Base-by-base conservation (phyloP, 2,888 invertebrate genomes). In the Aporophyla nigra region DNA sequence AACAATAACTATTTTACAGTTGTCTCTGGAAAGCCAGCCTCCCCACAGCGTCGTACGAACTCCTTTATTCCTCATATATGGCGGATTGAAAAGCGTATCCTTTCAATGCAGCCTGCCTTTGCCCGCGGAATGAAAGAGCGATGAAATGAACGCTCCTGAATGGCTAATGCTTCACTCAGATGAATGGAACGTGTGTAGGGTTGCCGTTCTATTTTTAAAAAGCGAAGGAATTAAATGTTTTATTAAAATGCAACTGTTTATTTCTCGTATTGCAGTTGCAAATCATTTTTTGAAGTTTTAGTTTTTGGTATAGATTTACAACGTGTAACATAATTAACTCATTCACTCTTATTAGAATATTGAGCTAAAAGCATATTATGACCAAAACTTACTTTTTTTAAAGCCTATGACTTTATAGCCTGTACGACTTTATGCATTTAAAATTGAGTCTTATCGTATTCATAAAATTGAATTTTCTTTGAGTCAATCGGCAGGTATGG, bases 131-230 rank as follows among this genome's bases (percentile, higher is more conserved):
- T 87, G 91, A 93, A 93, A 91, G 91, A 88, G 83, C 87, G 83
- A 87, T 89, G 91, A 91, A 90, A 91, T 87, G 86, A 87, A 84
- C 86, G 86, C 66, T 78, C 76, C 88, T 93, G 93, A 93, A 94
- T 93, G 86, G 90, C 91, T 92, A 91, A 93, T 93, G 89, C 87
- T 82, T 82, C 83, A 83, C 86, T 81, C 78, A 66, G 77, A 77
- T 92, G 92, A 93, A 91, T 90, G 90, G 88, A 84, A 80, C 74
- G 80, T 71, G 73, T 69, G 71, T 61, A 86, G 86, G 80, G 84
- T 79, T 86, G 69, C 59, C 27, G 59, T 66, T 71, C 21, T 40
- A 59, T 69, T 76, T 80, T 27, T 16, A 62, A 71, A 76, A 73
- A 65, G 16, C 40, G 73, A 33, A 56, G n/a, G 59, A 68, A 40